Conservation (phyloP, 2,888 invertebrate genomes). For the Drosophila niveifrons region DNA sequence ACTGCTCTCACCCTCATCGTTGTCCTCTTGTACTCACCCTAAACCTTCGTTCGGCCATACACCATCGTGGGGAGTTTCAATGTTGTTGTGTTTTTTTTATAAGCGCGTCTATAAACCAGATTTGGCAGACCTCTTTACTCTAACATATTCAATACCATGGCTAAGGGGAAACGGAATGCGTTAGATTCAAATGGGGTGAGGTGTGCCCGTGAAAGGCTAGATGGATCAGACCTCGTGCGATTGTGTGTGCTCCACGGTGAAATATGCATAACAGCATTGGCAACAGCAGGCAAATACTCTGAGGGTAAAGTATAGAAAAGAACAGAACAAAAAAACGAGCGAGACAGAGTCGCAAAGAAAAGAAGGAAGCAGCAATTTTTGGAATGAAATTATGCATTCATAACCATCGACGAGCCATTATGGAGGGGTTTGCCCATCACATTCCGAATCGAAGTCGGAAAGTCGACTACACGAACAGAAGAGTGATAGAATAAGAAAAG, state of each 20-base stretch:
- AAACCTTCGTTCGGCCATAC: slow-evolving; percentile 17
- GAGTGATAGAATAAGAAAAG: not conserved
- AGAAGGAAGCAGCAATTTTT: slow-evolving; percentile 62
- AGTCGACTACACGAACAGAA: slow-evolving; percentile 12
- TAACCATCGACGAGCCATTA: slow-evolving; percentile 64
- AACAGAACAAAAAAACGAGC: slow-evolving; percentile 12
- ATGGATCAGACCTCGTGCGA: slow-evolving; percentile 51
- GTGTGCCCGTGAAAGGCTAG: slow-evolving; percentile 29
- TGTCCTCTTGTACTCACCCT: not conserved
- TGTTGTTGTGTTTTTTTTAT: slow-evolving; percentile 49
- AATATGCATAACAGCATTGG: slow-evolving; percentile 37
- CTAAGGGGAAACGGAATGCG: slow-evolving; percentile 13
- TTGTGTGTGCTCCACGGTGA: slow-evolving; percentile 47
- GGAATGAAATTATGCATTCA: slow-evolving; percentile 78
- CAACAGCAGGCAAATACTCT: slow-evolving; percentile 24
- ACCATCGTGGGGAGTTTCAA: slow-evolving; percentile 41
- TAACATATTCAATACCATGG: slow-evolving; percentile 43
- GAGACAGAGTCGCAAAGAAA: slow-evolving; percentile 6
- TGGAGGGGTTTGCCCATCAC: slow-evolving; percentile 38
- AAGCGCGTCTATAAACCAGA: slow-evolving; percentile 78
- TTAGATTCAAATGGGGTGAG: slow-evolving; percentile 23
- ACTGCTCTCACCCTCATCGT: not conserved
- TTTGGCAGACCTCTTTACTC: slow-evolving; percentile 69
- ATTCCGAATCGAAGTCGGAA: slow-evolving; percentile 16
- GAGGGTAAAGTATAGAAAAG: not conserved